Evolutionary conservation across 2,888 invertebrate species (phyloP).

Genomic region (Pristionchus maxplancki): DNA sequence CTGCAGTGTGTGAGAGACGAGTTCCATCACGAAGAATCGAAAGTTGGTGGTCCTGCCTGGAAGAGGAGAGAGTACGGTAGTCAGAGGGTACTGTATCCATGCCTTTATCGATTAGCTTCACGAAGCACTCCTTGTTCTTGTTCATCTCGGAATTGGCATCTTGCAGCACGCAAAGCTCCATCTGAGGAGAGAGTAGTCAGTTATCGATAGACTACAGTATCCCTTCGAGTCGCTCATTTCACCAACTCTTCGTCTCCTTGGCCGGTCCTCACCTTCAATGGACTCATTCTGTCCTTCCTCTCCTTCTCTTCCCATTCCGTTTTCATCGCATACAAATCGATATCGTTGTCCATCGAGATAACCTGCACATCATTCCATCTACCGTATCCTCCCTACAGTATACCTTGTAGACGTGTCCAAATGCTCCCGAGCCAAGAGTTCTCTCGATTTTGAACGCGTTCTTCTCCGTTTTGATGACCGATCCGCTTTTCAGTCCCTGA

Average conservation of each 20-base stretch:
- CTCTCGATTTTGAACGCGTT: background rate
- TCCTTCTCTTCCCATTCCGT: background rate
- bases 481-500: background rate
- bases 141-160: background rate
- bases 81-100: background rate
- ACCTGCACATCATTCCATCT: background rate
- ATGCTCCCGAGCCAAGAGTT: background rate
- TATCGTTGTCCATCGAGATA: background rate
- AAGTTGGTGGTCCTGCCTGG: background rate
- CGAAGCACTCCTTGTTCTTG: background rate
- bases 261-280: background rate
- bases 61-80: background rate
- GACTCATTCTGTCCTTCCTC: background rate
- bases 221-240: too few relatives aligned
- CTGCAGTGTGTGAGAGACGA: background rate
- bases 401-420: constrained; percentile 25
- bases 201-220: too few relatives aligned
- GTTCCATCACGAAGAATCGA: background rate
- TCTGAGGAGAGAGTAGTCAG: background rate
- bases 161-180: background rate
- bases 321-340: background rate
- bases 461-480: background rate
- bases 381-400: background rate
- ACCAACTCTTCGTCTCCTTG: too few relatives aligned
- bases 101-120: constrained; percentile 16